phyloP scores from a whole-genome alignment of 2,888 invertebrate species.

The Terebella lapidaria region DNA sequence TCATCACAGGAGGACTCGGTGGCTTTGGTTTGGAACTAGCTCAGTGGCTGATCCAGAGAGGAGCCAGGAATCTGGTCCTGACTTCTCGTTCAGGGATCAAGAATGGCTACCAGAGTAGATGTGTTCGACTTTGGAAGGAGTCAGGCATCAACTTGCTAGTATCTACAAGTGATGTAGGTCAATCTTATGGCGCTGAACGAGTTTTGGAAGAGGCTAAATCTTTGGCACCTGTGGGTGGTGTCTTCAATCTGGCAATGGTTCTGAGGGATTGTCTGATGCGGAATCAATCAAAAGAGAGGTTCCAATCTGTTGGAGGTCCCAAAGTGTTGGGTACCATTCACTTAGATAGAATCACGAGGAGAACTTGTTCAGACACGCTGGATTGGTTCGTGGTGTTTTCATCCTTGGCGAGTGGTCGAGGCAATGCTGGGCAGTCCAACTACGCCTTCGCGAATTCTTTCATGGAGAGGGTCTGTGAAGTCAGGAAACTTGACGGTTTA shows the following conservation, averaged over 20 bases:
- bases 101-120: conserved; percentile 85
- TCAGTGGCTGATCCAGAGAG: conserved; percentile 64
- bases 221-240: conserved; percentile 5
- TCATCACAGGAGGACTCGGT: conserved; percentile 14
- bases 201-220: background rate
- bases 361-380: conserved; percentile 63
- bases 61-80: conserved; percentile 76
- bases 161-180: background rate
- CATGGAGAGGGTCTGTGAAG: conserved; percentile 10
- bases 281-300: background rate
- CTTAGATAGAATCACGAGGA: conserved; percentile 72
- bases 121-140: conserved; percentile 63
- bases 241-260: conserved; percentile 7
- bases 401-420: background rate
- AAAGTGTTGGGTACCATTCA: conserved; percentile 74
- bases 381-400: conserved; percentile 5
- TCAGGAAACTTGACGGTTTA: conserved; percentile 63
- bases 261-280: background rate
- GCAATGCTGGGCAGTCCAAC: conserved; percentile 9
- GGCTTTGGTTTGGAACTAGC: conserved; percentile 7
- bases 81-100: conserved; percentile 66
- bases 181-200: background rate
- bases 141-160: conserved; percentile 1
- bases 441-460: conserved; percentile 8
- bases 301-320: conserved; percentile 56